These are phyloP conservation scores for Haliclona indistincta DNA, from an alignment of 37 sponge, comb jelly and placozoan species.

Conservation along the genomic window DNA sequence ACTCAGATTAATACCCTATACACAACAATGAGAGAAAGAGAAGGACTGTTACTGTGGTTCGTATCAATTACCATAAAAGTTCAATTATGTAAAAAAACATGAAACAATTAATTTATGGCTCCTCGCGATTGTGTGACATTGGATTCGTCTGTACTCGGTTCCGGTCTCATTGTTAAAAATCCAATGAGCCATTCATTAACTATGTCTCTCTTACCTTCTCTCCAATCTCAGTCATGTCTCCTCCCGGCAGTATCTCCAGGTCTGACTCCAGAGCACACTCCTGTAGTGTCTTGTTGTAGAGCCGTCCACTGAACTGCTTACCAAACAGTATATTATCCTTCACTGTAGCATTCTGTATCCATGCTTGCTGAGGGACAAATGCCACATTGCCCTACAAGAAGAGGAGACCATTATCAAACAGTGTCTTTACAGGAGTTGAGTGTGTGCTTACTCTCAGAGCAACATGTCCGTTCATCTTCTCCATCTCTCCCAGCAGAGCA, in stretches of 20 bases:
- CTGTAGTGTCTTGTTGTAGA: conserved; percentile 60
- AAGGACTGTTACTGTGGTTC: neutral
- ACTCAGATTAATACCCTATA: conserved; percentile 98
- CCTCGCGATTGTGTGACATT: no score
- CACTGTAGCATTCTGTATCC: conserved; percentile 96
- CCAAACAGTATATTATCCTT: conserved; percentile 95
- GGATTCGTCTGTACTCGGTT: no score
- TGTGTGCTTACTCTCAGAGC: conserved; percentile 69
- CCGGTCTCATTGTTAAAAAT: no score
- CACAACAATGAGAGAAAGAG: no score
- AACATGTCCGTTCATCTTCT: conserved; percentile 79
- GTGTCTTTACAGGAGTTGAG: no score
- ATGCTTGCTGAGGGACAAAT: conserved; percentile 96
- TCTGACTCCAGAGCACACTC: conserved; percentile 94
- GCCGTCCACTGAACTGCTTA: conserved; percentile 21
- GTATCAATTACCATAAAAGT: neutral
- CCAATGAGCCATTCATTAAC: no score
- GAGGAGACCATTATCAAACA: no score
- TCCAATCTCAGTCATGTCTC: conserved; percentile 98
- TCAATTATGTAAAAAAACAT: no score
- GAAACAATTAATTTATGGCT: no score
- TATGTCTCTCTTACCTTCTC: conserved; percentile 92
- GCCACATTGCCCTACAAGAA: conserved; percentile 95
- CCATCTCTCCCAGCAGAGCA: conserved; percentile 97
- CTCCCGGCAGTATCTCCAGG: conserved; percentile 93